Evolutionary conservation across 2,888 invertebrate species (phyloP).

Genomic region (Hypselothyrea guttata): DNA sequence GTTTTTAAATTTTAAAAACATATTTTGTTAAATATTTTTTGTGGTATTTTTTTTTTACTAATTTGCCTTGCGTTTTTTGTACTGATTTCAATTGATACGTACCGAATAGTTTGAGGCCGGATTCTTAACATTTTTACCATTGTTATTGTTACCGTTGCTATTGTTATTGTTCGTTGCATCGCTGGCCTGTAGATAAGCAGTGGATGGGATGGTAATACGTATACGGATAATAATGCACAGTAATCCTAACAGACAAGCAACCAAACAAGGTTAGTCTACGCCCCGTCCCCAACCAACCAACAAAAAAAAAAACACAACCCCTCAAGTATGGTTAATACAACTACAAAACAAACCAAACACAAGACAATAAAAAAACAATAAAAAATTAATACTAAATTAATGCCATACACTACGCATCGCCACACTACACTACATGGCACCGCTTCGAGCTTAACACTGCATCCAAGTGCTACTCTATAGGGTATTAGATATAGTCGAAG

Average conservation of each 20-base stretch:
- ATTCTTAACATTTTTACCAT: constrained; percentile 83
- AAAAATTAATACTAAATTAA: constrained; percentile 6
- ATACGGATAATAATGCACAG: constrained; percentile 52
- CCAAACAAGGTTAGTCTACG: constrained; percentile 60
- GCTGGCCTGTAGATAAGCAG: constrained; percentile 83
- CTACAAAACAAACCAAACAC: not conserved
- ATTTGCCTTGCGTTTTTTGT: constrained; percentile 48
- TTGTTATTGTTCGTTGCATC: constrained; percentile 81
- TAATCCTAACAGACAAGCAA: constrained; percentile 48
- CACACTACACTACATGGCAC: constrained; percentile 45
- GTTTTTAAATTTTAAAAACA: constrained; percentile 14
- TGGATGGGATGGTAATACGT: constrained; percentile 80
- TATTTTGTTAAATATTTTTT: constrained; percentile 19
- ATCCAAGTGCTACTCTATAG: no score
- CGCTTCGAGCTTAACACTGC: constrained; percentile 3
- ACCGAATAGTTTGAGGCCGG: constrained; percentile 83
- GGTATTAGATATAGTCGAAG: constrained; percentile 40
- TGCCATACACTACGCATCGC: constrained; percentile 30
- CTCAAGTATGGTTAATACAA: constrained; percentile 26
- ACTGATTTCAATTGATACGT: constrained; percentile 83
- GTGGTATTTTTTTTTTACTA: constrained; percentile 10
- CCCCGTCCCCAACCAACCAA: not conserved
- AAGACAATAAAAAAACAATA: not conserved
- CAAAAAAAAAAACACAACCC: constrained; percentile 2
- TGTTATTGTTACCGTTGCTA: constrained; percentile 68